Base-by-base conservation (phyloP, 1,140 invertebrate species). In the Drosophila nasuta region DNA sequence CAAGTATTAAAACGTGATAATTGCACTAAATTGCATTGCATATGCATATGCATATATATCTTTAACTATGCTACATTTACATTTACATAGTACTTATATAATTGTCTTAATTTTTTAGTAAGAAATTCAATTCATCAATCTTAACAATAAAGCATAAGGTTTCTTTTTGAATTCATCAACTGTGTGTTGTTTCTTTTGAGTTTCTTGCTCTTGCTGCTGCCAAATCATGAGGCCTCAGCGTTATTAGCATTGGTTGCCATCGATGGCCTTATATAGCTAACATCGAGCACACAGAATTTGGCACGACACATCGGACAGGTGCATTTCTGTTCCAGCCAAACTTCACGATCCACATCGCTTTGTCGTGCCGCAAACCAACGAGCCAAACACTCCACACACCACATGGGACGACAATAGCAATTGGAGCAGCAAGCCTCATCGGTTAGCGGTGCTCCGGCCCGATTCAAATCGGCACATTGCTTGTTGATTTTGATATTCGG, bases 361-460 rank as follows among this genome's bases (percentile, higher is more conserved):
- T 98, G 97, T 48, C 97, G 95, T 51, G 96, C 96, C 35, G 96
- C 97, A 94, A 97, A 97, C 97, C 97, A 98, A 92, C 96, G 96
- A 1, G 95, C 97, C 94, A 97, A 95, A 91, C 97, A 97, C 72
- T 96, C 94, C 6, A 95, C 93, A 93, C 97, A 98, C 97, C 97
- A 98, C 95, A 98, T 96, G 13, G 97, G 97, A 54, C 96, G 95
- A 87, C 96, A 97, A 69, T 93, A 92, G 71, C 94, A 94, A 65
- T 93, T 93, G 59, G 93, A 93, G 82, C 95, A 95, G 30, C 93
- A 91, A 4, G 91, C 79, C 52, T 89, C 83, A 10, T 71, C 65
- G 4, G 88, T 33, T 75, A 92, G 11, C 69, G 92, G 82, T 81
- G 79, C 71, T 46, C 82, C 51, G 57, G 68, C 65, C 67, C 82